Evolutionary conservation across 2,797 vertebrate species (phyloP).

Genomic region (Phalloptychus januarius): DNA sequence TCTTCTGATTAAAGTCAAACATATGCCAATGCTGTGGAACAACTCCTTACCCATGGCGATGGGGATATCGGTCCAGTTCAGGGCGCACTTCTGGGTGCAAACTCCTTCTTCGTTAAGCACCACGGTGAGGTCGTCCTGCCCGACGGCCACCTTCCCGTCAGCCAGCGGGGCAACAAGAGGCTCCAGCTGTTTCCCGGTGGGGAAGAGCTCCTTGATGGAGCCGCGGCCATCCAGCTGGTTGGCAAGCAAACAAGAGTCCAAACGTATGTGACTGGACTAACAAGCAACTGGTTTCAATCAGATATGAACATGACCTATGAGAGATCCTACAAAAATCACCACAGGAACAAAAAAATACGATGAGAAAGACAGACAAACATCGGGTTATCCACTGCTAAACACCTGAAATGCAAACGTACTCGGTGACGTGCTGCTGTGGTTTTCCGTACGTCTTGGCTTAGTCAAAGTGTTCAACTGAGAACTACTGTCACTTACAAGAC

Average conservation of each 20-base stretch:
- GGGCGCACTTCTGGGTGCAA: conserved; percentile 97
- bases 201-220: conserved; percentile 96
- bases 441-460: not conserved
- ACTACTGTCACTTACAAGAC: not conserved
- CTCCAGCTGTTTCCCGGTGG: conserved; percentile 97
- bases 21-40: not conserved
- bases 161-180: conserved; percentile 94
- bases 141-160: conserved; percentile 96
- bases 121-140: conserved; percentile 97
- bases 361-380: not conserved
- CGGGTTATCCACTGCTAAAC: not conserved
- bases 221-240: conserved; percentile 95
- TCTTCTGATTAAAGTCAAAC: conserved; percentile 11
- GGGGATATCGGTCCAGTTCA: conserved; percentile 99
- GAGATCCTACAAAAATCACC: conserved; percentile 1
- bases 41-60: conserved; percentile 92
- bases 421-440: not conserved
- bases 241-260: conserved; percentile 21
- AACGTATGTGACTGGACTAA: not conserved
- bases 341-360: not conserved
- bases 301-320: not conserved
- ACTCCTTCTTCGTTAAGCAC: conserved; percentile 95
- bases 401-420: not conserved
- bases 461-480: not conserved
- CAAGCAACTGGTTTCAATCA: not conserved